Evolutionary conservation across 64 coral and sea anemone species (phyloP), one percentile per base, ranked within the genome.

Genomic region (Orbicella faveolata): DNA sequence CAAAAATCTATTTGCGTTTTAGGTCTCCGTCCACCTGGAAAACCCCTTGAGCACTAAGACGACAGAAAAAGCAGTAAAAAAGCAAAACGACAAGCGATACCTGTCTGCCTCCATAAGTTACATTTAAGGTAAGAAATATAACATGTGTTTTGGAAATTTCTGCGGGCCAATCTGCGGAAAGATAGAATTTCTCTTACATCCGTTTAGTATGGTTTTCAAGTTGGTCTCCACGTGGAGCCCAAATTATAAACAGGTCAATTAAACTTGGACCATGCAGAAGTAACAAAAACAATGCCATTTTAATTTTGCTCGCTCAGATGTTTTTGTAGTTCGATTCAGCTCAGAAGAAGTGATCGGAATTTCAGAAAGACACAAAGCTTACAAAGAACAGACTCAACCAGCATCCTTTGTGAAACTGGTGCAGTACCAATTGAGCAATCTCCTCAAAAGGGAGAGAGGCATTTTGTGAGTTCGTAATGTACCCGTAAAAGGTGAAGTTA

Each of bases 131-230:
- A 52, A 77, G 75, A 77, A 41, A 18, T 48, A 36, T 17, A 77
- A 41, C 39, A 52, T 51, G 5, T 37, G 7, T 23, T 9, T 0
- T 48, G 18, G 75, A 10, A 37, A 77, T 51, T 51, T 77, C 19
- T 52, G 14, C 19, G 75, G 75, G 2, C 18, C 75, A 77, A 77
- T 41, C 17, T 57, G 15, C n/a, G 20, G 51, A 15, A 23, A 79
- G 75, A 52, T 48, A 77, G 52, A 53, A 57, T 79, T 53, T 79
- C 77, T 79, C 9, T 55, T 59, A 9, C n/a, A 79, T 79, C 74
- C 74, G 74, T 76, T 76, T 76, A 34, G 74, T 76, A 44, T 79
- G 52, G n/a, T 79, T 79, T 79, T 79, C 20, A 52, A 79, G 20
- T 52, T 18, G 21, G 52, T 69, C 66, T n/a, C 21, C 25, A n/a